Evolutionary conservation across 2,797 vertebrate species (phyloP), one percentile per base, ranked within the genome.

Genomic region (Bradypodion pumilum): DNA sequence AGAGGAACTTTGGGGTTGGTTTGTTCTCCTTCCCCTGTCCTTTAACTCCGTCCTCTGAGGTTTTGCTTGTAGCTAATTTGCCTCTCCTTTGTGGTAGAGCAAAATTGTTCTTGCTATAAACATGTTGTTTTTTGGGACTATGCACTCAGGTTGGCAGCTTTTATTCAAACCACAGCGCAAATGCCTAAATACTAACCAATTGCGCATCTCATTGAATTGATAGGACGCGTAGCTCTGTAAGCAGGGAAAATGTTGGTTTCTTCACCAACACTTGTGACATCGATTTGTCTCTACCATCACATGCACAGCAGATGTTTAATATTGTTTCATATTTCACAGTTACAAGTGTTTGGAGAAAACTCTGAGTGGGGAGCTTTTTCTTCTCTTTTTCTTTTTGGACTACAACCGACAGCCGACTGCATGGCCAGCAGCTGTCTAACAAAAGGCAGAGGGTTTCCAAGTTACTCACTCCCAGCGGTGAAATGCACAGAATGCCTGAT

Each of bases 1-100:
- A 62, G 49, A 78, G 42, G 29, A 15, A 56, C 52, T 21, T 56
- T 52, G 49, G 8, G 49, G 8, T 52, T 52, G 8, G 8, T 56
- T 56, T 56, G 52, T 56, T 56, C 56, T 72, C 44, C 27, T 52
- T 70, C 29, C 25, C 5, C 44, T 79, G 74, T 15, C 62, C 72
- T 78, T 63, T 79, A 83, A 60, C 7, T 74, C 4, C 77, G 59
- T 85, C 81, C 87, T 65, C 42, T 52, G 82, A 74, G 88, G 73
- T 0, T 81, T 74, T 81, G 42, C 77, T 86, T 85, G 63, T 87
- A 90, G 86, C 76, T 77, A 91, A 56, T 42, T n/a, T 60, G 81
- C 56, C 56, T 87, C 59, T 10, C 49, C 46, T 32, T 86, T 87
- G 81, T 56, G 70, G 72, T 65, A 23, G 5, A 78, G 68, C 74